Base-by-base conservation (phyloP, 2,797 vertebrate species). In the Anolis apletophallus region DNA sequence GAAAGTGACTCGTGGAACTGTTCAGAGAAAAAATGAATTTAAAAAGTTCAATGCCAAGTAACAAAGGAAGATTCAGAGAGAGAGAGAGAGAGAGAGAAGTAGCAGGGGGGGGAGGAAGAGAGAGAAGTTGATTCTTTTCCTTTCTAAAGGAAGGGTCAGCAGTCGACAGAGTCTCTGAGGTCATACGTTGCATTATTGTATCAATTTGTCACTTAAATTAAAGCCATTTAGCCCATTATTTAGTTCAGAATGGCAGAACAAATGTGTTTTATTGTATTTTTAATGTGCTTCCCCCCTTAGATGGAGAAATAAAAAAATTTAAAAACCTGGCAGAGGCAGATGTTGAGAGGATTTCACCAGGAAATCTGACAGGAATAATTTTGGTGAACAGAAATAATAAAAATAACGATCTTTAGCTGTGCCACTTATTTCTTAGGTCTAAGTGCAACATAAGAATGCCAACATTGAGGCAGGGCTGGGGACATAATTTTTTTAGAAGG, bases 201-300 rank as follows among this genome's bases (percentile, higher is more conserved):
- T 61, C 90, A 90, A 92, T 94, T 93, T 92, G 82, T 93, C 86
- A 91, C 82, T 82, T 91, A 95, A 94, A 94, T 92, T 93, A 92
- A 91, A 94, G 88, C 89, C 84, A 92, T 94, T 94, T 95, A 87
- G 80, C 67, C 80, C 92, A 68, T 93, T 91, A 92, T 91, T 94
- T 94, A 90, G 88, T 90, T 81, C 89, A 82, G 64, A 87, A 77
- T 89, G 88, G 75, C 84, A 94, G 89, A 95, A 93, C 72, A 87
- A 87, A 94, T 94, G 85, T 87, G 84, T 87, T 93, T 93, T 88
- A 90, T 93, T 95, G 93, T 93, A 91, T 93, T 94, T 94, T 93
- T 91, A 91, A 89, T 91, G 69, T 87, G 1, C 0, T 92, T 88
- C 91, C 93, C 84, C 75, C 79, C 73, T 75, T 68, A 83, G 55